phyloP scores from a whole-genome alignment of 2,113 vertebrate species.

The Equus quagga region DNA sequence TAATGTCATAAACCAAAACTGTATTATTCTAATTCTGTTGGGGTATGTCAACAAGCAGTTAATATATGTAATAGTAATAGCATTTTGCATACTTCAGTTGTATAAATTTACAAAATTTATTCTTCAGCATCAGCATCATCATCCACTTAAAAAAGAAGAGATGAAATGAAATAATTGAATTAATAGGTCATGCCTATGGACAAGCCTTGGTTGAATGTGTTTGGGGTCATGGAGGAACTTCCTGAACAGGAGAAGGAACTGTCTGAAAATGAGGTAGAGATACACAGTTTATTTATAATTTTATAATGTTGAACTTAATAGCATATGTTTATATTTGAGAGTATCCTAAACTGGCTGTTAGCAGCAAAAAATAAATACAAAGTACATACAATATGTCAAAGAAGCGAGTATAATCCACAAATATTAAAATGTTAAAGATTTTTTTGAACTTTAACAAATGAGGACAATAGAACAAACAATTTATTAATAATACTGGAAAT shows the following conservation, averaged over 20 bases:
- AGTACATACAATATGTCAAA: not conserved
- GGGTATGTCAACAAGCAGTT: not conserved
- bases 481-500: not conserved
- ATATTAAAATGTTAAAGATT: not conserved
- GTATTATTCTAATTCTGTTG: not conserved
- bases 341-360: not conserved
- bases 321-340: not conserved
- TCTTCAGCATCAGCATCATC: not conserved
- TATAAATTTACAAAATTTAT: conserved; percentile 13
- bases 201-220: not conserved
- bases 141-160: not conserved
- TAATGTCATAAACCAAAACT: not conserved
- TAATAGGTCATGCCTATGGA: not conserved
- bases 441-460: conserved; percentile 20
- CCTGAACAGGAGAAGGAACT: not conserved
- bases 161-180: not conserved
- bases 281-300: not conserved
- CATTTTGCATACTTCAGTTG: not conserved
- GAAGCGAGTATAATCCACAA: not conserved
- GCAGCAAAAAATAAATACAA: not conserved
- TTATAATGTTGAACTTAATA: not conserved
- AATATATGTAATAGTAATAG: not conserved
- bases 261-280: not conserved
- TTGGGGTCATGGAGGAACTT: not conserved
- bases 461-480: not conserved